Conservation (phyloP, 2,888 invertebrate genomes). For the Synergus itoensis region DNA sequence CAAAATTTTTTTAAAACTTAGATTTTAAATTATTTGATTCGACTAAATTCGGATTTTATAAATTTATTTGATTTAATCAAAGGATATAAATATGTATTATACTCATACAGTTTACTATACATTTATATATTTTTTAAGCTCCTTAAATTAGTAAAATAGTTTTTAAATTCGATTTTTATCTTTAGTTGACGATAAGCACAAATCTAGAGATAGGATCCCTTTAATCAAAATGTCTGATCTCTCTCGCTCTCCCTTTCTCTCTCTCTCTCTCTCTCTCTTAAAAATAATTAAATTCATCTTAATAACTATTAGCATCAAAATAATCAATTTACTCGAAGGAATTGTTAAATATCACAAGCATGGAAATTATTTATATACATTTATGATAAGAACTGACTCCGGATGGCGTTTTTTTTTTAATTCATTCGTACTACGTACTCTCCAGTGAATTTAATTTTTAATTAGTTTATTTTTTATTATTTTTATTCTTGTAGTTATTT, state of each 20-base stretch:
- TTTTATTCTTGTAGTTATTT: background rate
- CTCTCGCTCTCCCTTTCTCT: no score
- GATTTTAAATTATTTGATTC: background rate
- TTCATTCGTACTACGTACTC: background rate
- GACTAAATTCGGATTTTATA: conserved; percentile 12
- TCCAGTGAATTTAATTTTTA: background rate
- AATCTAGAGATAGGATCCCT: background rate
- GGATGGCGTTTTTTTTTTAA: background rate
- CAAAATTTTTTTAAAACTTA: background rate
- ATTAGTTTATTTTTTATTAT: background rate
- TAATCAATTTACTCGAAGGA: conserved; percentile 3
- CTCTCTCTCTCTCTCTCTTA: background rate
- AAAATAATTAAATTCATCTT: conserved; percentile 13
- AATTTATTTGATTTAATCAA: background rate
- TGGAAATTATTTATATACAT: background rate
- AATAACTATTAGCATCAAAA: conserved; percentile 12
- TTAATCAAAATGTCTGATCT: background rate
- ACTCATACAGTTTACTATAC: background rate
- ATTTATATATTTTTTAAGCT: background rate
- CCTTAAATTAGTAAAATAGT: background rate
- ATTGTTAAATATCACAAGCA: conserved; percentile 26
- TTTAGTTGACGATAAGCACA: background rate
- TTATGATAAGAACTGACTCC: conserved; percentile 17
- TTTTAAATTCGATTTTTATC: background rate
- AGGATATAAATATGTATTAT: background rate